Evolutionary conservation across 2,888 invertebrate species (phyloP).

Genomic region (Rugalucina vietnamica): DNA sequence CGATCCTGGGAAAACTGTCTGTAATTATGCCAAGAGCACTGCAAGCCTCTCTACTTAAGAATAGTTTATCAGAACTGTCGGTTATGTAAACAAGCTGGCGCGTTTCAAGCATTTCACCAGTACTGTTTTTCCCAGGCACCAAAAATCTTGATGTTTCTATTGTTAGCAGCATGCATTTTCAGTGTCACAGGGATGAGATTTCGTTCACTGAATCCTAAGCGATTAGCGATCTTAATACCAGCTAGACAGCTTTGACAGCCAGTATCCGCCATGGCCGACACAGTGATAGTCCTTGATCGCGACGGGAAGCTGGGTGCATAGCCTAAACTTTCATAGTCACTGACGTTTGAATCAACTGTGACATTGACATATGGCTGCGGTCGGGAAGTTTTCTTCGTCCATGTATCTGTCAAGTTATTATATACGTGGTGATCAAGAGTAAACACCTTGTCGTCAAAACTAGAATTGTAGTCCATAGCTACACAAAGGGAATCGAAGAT

Average conservation of each 20-base stretch:
- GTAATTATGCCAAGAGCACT: slow-evolving; percentile 63
- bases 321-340: slow-evolving; percentile 53
- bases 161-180: slow-evolving; percentile 71
- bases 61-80: slow-evolving; percentile 65
- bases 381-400: slow-evolving; percentile 37
- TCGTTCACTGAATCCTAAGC: slow-evolving; percentile 50
- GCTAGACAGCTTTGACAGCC: slow-evolving; percentile 69
- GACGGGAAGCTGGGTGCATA: slow-evolving; percentile 14
- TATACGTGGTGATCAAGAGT: slow-evolving; percentile 65
- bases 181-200: slow-evolving; percentile 72
- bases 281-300: not conserved
- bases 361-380: slow-evolving; percentile 56
- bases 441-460: no score
- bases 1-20: slow-evolving; percentile 58
- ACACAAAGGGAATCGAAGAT: no score
- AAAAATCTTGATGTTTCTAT: slow-evolving; percentile 65
- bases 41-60: slow-evolving; percentile 71
- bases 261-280: slow-evolving; percentile 64
- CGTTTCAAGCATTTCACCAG: slow-evolving; percentile 51
- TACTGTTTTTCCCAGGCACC: slow-evolving; percentile 62
- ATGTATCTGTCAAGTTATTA: slow-evolving; percentile 39
- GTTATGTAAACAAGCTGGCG: slow-evolving; percentile 71
- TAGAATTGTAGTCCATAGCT: no score
- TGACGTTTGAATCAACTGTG: slow-evolving; percentile 3
- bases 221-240: slow-evolving; percentile 56